Evolutionary conservation across 2,113 vertebrate genomes (phyloP).

Genomic region (Scortum barcoo): DNA sequence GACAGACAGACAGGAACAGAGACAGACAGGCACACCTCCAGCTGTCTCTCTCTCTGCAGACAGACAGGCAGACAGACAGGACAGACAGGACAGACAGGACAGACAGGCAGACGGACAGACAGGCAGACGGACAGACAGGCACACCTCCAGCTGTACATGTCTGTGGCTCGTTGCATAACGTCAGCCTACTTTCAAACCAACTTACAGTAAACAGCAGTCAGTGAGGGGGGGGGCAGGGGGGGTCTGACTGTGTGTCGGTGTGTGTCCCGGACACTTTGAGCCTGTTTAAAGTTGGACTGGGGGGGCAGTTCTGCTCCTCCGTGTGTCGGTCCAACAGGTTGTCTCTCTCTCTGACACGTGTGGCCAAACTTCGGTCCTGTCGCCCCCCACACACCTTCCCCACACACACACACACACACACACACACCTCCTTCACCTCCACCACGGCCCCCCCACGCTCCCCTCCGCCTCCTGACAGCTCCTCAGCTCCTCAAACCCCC

Average conservation of each 20-base stretch:
- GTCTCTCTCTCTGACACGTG: constrained; percentile 77
- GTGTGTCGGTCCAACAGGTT: constrained; percentile 75
- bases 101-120: too few species aligned
- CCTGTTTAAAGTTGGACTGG: neutral
- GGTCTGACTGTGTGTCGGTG: constrained; percentile 9
- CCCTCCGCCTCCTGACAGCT: constrained; percentile 72
- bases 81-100: too few species aligned
- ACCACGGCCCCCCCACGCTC: constrained; percentile 24
- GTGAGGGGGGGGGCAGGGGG: constrained; percentile 14
- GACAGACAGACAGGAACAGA: too few species aligned
- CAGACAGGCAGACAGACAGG: too few species aligned
- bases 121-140: constrained; percentile 56
- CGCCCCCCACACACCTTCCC: too few species aligned
- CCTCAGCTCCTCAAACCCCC: constrained; percentile 73
- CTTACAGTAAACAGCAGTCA: constrained; percentile 74
- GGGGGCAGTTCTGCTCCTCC: neutral
- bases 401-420: too few species aligned
- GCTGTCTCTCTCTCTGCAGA: too few species aligned
- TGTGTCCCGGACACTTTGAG: neutral
- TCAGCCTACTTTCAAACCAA: constrained; percentile 74
- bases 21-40: too few species aligned
- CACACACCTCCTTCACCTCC: neutral
- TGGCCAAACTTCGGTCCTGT: constrained; percentile 73
- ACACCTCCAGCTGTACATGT: constrained; percentile 65
- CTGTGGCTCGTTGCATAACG: constrained; percentile 70